Base-by-base conservation (phyloP, 2,797 vertebrate species). In the Florisuga fusca region DNA sequence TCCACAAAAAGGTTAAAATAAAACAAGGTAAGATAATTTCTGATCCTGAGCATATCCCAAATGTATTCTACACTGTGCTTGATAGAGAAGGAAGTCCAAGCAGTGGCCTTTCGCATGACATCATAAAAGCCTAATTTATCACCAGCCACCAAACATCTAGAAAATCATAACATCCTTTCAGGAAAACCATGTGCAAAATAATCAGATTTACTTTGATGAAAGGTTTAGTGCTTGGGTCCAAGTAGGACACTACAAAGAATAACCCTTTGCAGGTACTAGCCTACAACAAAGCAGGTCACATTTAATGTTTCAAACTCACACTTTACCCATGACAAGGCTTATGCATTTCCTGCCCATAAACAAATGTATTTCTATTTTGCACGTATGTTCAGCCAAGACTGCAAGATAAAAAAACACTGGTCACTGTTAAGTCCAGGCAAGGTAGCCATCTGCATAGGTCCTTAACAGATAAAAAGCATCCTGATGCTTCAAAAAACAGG, bases 121-220 rank as follows among this genome's bases (percentile, higher is more conserved):
- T 99, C 98, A 99, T 98, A 98, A 98, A 98, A 98, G 98, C 98
- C 98, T 98, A 98, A 99, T 99, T 99, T 99, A 99, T 99, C 99
- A 98, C 97, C 98, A 95, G 97, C 98, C 98, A 98, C 98, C 97
- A 98, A 99, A 98, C 98, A 99, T 98, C 97, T 98, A 98, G 98
- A 99, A 99, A 99, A 99, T 99, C 99, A 99, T 99, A 99, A 99
- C 99, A 99, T 99, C 99, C 99, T 99, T 98, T 99, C 99, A 99
- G 99, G 99, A 99, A 99, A 98, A 98, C 98, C 98, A 99, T 98
- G 98, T 99, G 99, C 98, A 99, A 99, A 99, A 99, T 98, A 98
- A 99, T 99, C 99, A 98, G 98, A 98, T 97, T 96, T 97, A 96
- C 98, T 99, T 98, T 99, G 98, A 99, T 99, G 99, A 98, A 97